Conservation (phyloP, 2,113 vertebrate genomes). For the Psittacula cyanocephala region DNA sequence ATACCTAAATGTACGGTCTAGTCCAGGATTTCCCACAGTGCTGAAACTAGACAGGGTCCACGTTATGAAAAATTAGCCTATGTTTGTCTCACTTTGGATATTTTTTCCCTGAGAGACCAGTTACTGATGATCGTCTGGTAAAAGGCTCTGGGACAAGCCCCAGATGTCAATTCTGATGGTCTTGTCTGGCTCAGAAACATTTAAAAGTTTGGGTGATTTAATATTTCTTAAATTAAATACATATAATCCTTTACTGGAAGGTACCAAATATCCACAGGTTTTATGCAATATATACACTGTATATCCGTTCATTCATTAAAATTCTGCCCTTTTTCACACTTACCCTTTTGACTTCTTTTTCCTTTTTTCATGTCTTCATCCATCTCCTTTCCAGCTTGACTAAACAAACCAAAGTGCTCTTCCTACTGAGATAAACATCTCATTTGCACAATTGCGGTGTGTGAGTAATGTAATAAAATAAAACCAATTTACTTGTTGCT, state of each 20-base stretch:
- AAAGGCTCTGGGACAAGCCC: neutral
- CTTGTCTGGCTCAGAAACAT: neutral
- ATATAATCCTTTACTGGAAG: neutral
- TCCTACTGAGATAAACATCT: neutral
- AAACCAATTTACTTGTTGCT: neutral
- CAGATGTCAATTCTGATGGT: neutral
- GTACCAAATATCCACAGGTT: neutral
- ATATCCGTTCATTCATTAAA: neutral
- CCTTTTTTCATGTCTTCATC: neutral
- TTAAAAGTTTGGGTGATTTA: neutral
- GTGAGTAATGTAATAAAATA: neutral
- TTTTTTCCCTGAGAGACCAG: neutral
- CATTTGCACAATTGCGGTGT: neutral
- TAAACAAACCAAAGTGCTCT: neutral
- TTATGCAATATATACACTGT: neutral
- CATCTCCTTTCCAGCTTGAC: neutral
- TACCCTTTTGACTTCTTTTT: neutral
- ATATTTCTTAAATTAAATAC: neutral
- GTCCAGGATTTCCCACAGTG: neutral
- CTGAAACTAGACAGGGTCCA: neutral
- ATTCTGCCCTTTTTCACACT: neutral
- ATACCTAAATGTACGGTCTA: neutral
- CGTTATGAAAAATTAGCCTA: neutral
- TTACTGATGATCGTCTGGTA: neutral
- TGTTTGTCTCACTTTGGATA: neutral